A percentile compares a stretch with the other conserved stretches of the same genome.
phyloP scores from a whole-genome alignment of 2,113 vertebrate species.

The Microcebus jonahi region DNA sequence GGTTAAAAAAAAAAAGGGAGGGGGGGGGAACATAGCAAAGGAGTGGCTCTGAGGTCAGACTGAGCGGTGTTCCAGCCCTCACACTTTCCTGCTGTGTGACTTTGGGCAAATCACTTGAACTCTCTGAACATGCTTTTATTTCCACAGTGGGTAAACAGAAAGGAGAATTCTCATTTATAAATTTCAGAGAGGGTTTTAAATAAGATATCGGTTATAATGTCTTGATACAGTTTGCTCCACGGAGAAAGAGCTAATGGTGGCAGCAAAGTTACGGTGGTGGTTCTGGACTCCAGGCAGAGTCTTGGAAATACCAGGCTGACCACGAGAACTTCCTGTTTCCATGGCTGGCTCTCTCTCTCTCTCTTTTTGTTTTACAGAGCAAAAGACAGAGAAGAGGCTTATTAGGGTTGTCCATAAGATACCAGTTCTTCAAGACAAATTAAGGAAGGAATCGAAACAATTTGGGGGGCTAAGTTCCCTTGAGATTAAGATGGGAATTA shows the following conservation, averaged over 20 bases:
- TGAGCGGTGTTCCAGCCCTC: not conserved
- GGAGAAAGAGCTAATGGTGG: not conserved
- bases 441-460: not conserved
- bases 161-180: not conserved
- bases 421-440: not conserved
- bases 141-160: not conserved
- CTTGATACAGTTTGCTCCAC: not conserved
- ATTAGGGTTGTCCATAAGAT: not conserved
- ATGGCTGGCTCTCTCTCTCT: rapidly evolving
- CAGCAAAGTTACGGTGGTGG: rapidly evolving
- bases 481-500: not conserved
- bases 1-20: not conserved
- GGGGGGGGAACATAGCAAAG: not conserved
- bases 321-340: not conserved
- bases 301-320: not conserved
- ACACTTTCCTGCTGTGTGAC: not conserved
- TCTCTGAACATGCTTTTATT: not conserved
- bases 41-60: not conserved
- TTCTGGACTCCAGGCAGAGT: not conserved
- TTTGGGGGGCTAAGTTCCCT: not conserved
- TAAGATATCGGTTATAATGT: not conserved
- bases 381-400: not conserved
- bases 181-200: not conserved
- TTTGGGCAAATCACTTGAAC: not conserved
- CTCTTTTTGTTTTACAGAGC: not conserved